Evolutionary conservation across 2,888 invertebrate species (phyloP).

Genomic region (Melinaea menophilus): DNA sequence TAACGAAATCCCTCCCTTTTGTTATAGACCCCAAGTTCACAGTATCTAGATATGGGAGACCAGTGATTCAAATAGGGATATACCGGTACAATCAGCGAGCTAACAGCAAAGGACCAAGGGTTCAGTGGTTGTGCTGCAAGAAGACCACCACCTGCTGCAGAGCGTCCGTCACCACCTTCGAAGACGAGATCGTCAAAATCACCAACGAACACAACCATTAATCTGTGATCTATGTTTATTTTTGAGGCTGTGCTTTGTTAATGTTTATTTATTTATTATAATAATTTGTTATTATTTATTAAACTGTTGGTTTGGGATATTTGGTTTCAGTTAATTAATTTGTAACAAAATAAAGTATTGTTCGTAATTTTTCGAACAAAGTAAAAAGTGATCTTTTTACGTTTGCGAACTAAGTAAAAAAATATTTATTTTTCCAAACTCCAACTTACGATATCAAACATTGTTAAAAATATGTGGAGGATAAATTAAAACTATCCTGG

Average conservation of each 20-base stretch:
- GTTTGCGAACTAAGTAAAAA: background rate
- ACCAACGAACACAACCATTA: conserved; percentile 32
- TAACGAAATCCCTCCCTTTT: background rate
- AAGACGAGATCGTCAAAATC: conserved; percentile 28
- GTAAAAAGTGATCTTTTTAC: background rate
- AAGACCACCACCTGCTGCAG: conserved; percentile 34
- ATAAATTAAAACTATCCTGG: conserved; percentile 18
- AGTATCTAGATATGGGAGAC: conserved; percentile 34
- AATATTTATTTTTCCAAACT: background rate
- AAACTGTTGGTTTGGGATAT: conserved; percentile 1
- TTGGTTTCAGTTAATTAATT: background rate
- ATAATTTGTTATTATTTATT: background rate
- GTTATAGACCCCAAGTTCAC: conserved; percentile 21
- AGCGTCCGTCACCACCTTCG: conserved; percentile 35
- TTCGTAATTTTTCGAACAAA: background rate
- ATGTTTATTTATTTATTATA: background rate
- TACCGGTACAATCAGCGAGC: conserved; percentile 28
- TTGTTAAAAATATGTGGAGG: conserved; percentile 16
- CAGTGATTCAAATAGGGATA: conserved; percentile 29
- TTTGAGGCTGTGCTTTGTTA: background rate
- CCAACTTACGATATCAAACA: conserved; percentile 15
- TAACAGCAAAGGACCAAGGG: conserved; percentile 28
- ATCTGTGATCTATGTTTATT: background rate
- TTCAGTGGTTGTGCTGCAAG: conserved; percentile 44
- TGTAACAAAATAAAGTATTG: background rate